Base-by-base conservation (phyloP, 2,888 invertebrate species). In the Caenorhabditis uteleia region DNA sequence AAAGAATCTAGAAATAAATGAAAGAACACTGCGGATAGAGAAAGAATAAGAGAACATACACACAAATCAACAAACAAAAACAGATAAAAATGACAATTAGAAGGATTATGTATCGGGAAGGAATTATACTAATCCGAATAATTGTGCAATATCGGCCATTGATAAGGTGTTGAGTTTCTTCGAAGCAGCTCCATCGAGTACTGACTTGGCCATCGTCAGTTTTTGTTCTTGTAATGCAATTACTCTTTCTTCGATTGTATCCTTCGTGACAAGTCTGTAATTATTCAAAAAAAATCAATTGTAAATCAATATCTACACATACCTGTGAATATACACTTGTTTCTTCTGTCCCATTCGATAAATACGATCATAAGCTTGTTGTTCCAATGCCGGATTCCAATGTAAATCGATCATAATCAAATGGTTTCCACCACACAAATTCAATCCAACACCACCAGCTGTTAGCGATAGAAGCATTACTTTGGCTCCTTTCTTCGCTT, bases 361-460 rank as follows among this genome's bases (percentile, higher is more conserved):
- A 65, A 95, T 90, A 62, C 95, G 87, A 86, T 95, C 95, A 85
- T 91, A 92, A 0, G 95, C 95, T 85, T 95, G 95, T 39, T 89
- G 88, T 85, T 97, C 95, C 42, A 95, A 85, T 80, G 95, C 94
- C 0, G 95, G 95, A 87, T 95, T 97, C 86, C 95, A 97, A 85
- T 95, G 95, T 49, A 93, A 88, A 85, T 97, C 95, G 21, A 93
- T 84, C 29, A 97, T 86, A 27, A 95, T 88, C 43, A 97, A 87
- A 84, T 95, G 92, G 86, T 91, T 94, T 0, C 90, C 95, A 2
- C 95, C 95, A 55, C 91, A 88, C 50, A 95, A 87, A 87, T 97
- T 95, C 14, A 97, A 86, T 0, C 95, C 95, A 16, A 94, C 93
- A 25, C 95, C 95, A 43, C 95, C 95, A 38, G 95, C 94, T 59